Percentiles rank a stretch among this genome's conserved stretches.
phyloP scores from a whole-genome alignment of 2,113 vertebrate genomes.

The Muntiacus reevesi region DNA sequence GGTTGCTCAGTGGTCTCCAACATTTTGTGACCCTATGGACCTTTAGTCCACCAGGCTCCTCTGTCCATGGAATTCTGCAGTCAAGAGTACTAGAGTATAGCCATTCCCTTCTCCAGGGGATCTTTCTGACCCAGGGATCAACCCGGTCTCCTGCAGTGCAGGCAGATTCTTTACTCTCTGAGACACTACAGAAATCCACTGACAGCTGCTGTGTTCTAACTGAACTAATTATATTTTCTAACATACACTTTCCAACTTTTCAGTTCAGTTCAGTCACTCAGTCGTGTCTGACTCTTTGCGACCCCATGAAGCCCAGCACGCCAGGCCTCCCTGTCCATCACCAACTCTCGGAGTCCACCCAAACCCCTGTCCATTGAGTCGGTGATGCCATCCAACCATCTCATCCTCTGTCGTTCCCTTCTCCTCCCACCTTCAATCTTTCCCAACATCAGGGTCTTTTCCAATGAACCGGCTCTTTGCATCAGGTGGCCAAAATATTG shows the following conservation, averaged over 20 bases:
- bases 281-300: rapidly evolving
- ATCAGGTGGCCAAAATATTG: not conserved
- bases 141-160: not conserved
- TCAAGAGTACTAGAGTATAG: not conserved
- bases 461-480: not conserved
- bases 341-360: not conserved
- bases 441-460: not conserved
- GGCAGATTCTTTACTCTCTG: not conserved
- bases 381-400: not conserved
- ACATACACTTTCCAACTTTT: not conserved
- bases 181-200: not conserved
- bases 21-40: not conserved
- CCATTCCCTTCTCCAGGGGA: not conserved
- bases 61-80: not conserved
- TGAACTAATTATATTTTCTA: not conserved
- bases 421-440: rapidly evolving
- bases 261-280: not conserved
- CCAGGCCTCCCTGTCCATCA: not conserved
- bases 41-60: not conserved
- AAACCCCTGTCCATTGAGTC: not conserved
- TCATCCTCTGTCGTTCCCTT: not conserved
- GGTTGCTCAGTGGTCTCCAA: not conserved
- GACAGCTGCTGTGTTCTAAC: not conserved
- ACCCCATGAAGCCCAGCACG: not conserved
- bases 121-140: not conserved